Conservation (phyloP, 2,113 vertebrate genomes). For the Istiophorus platypterus region DNA sequence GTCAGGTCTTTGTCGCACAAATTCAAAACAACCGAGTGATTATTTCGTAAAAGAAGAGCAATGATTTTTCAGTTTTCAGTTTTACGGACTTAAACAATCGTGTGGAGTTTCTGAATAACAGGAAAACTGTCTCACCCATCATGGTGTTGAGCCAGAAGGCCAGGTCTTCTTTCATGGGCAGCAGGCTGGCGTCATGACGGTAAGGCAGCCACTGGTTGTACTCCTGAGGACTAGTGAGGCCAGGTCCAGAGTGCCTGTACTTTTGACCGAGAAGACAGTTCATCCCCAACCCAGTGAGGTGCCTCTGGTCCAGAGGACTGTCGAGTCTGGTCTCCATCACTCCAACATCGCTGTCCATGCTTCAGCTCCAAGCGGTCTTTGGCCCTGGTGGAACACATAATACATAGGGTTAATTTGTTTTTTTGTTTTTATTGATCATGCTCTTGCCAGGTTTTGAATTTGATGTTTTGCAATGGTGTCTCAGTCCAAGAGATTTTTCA, state of each 20-base stretch:
- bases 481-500: too few relatives aligned
- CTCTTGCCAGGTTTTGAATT: too few relatives aligned
- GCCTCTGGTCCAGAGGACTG: constrained; percentile 74
- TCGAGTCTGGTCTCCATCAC: constrained; percentile 83
- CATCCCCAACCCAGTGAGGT: constrained; percentile 69
- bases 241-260: constrained; percentile 87
- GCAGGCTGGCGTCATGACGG: constrained; percentile 93
- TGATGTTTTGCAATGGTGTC: too few relatives aligned
- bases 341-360: constrained; percentile 70
- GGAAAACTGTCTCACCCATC: constrained; percentile 85
- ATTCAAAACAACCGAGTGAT: background rate
- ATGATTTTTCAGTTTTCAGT: background rate
- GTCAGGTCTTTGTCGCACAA: too few relatives aligned
- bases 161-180: constrained; percentile 98
- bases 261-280: constrained; percentile 82
- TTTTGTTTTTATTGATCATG: too few relatives aligned
- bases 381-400: constrained; percentile 30
- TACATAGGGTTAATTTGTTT: background rate
- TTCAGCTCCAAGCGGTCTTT: constrained; percentile 25
- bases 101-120: background rate
- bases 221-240: constrained; percentile 93
- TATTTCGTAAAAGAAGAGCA: background rate
- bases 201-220: constrained; percentile 95
- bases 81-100: background rate
- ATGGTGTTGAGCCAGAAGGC: constrained; percentile 94